Percentiles rank a stretch among this genome's conserved stretches.
These are phyloP conservation scores for Yasuhikotakia modesta DNA, from an alignment of 2,797 vertebrate species.

Conservation along the genomic window DNA sequence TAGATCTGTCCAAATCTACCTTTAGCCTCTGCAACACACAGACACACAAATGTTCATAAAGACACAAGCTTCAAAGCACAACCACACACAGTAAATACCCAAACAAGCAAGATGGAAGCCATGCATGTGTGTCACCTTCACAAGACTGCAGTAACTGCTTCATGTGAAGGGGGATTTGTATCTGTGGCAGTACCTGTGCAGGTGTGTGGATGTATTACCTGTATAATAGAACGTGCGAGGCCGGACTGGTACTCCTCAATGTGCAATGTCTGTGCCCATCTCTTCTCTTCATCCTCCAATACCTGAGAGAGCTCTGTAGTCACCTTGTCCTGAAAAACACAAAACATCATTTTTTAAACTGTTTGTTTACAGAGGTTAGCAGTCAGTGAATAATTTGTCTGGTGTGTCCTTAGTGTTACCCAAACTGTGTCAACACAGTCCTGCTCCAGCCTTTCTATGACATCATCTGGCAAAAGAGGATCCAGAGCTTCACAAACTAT, in stretches of 20 bases:
- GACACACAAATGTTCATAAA: background rate
- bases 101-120: too few species aligned
- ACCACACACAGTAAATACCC: background rate
- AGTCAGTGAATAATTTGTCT: background rate
- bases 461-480: slow-evolving; percentile 82
- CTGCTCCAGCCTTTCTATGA: slow-evolving; percentile 82
- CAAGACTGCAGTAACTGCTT: background rate
- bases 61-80: background rate
- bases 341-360: slow-evolving; percentile 8
- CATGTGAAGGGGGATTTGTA: background rate
- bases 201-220: slow-evolving; percentile 65
- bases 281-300: slow-evolving; percentile 80
- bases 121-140: background rate
- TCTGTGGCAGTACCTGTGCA: background rate
- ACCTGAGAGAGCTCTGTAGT: slow-evolving; percentile 77
- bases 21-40: slow-evolving; percentile 80
- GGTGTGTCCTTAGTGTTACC: slow-evolving; percentile 70
- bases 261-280: slow-evolving; percentile 78
- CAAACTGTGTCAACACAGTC: slow-evolving; percentile 84
- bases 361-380: background rate
- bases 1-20: slow-evolving; percentile 86
- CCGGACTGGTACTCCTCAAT: slow-evolving; percentile 79
- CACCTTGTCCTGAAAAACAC: slow-evolving; percentile 75
- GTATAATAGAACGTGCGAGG: slow-evolving; percentile 76
- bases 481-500: slow-evolving; percentile 80